Conservation (phyloP, 2,888 invertebrate species). For the Hemistola chrysoprasaria region DNA sequence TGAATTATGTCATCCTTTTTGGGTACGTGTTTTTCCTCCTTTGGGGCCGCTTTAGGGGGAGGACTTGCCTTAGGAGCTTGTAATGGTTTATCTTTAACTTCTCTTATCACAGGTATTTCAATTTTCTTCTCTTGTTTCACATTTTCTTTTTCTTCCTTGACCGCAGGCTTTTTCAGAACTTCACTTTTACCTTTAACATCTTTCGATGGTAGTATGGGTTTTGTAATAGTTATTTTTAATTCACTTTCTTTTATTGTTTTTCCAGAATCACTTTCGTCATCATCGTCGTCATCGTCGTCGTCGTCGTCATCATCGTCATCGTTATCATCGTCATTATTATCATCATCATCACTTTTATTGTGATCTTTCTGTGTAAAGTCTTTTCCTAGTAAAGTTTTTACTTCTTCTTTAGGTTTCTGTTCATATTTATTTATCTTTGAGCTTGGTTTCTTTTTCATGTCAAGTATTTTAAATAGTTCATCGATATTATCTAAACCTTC, state of each 20-base stretch:
- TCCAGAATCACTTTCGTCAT: constrained; percentile 23
- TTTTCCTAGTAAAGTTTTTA: constrained; percentile 17
- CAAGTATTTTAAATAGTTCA: constrained; percentile 28
- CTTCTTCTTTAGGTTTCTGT: constrained; percentile 8
- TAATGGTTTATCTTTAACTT: constrained; percentile 9
- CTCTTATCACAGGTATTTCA: neutral
- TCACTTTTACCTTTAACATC: constrained; percentile 18
- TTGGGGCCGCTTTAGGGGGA: neutral
- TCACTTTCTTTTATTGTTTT: constrained; percentile 13
- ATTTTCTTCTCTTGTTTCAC: constrained; percentile 7
- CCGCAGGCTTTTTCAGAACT: constrained; percentile 14
- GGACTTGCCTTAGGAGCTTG: constrained; percentile 2
- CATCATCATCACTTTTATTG: constrained; percentile 6
- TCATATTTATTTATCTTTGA: constrained; percentile 20
- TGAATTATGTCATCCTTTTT: neutral
- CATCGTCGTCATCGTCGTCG: constrained; percentile 31
- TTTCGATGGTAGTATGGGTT: constrained; percentile 12
- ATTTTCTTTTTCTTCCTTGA: constrained; percentile 12
- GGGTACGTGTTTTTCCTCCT: neutral
- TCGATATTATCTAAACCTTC: constrained; percentile 28
- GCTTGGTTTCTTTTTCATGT: constrained; percentile 29
- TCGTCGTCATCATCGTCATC: constrained; percentile 41
- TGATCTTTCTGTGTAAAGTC: neutral
- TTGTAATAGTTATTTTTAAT: constrained; percentile 1
- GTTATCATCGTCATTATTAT: constrained; percentile 29